Evolutionary conservation across 2,888 invertebrate genomes (phyloP), one percentile per base, ranked within the genome.

Genomic region (Ptychoptera albimana): DNA sequence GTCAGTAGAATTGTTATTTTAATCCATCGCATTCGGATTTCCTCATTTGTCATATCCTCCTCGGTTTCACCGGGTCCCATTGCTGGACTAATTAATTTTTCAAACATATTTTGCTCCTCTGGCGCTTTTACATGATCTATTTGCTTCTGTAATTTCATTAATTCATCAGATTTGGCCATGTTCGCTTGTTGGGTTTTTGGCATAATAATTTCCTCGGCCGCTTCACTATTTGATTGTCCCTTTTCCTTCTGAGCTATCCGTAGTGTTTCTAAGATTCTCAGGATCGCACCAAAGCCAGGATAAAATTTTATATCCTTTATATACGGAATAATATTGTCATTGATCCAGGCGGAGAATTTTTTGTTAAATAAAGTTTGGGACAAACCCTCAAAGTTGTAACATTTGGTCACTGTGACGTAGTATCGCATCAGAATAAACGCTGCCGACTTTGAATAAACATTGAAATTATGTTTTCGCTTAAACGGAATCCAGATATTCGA

Each of bases 401-500:
- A 65, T 34, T 52, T 54, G 11, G 54, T 56, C 2, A 63, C 52
- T 1, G 54, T 50, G 32, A 57, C 57, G 40, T 53, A 65, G 44
- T 62, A 65, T 39, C 56, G 54, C n/a, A 61, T 48, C 8, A 65
- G 23, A 7, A 63, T 50, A 39, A 52, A 60, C 1, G 59, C 56
- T 0, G 61, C 55, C n/a, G 49, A 50, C 0, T 51, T 46, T 1
- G 60, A 57, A 31, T 54, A 53, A 1, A 64, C 47, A 48, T 63
- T 59, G 47, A 58, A 64, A n/a, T 53, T 57, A 10, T 52, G 57
- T 36, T 59, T 57, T 12, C 53, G 49, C 31, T 55, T 56, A 32
- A 63, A 63, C 2, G 65, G 64, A 36, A 65, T 31, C 54, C 58
- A 61, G 12, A 65, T 55, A 47, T 60, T 63, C 14, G 53, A 55